Conservation (phyloP, 2,888 invertebrate genomes). For the Lepidocyrtinus sp. region DNA sequence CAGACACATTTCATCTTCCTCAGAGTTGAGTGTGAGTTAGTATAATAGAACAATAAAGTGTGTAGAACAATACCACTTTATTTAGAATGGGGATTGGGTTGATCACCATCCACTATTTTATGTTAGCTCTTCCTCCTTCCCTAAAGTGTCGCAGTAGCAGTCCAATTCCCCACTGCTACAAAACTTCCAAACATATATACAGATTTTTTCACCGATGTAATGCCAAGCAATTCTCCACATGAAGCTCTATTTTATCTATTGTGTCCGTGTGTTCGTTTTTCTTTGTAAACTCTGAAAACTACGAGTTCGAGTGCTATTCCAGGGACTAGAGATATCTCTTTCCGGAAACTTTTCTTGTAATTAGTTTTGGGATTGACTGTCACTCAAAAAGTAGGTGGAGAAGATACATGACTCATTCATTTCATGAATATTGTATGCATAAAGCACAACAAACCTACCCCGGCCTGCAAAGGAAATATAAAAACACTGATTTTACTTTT, state of each 20-base stretch:
- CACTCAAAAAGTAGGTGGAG: conserved; percentile 31
- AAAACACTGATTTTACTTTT: conserved; percentile 2
- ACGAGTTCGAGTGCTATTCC: too few relatives aligned
- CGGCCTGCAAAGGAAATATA: neutral
- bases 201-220: too few relatives aligned
- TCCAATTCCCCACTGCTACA: neutral
- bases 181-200: too few relatives aligned
- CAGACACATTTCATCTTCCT: too few relatives aligned
- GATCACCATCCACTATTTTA: neutral
- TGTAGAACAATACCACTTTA: neutral
- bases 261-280: neutral
- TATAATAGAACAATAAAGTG: neutral
- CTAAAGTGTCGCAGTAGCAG: conserved; percentile 7
- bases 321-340: neutral
- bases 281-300: neutral
- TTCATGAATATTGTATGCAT: neutral
- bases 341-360: conserved; percentile 27
- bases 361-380: conserved; percentile 58
- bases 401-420: neutral
- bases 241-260: too few relatives aligned
- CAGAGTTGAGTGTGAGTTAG: neutral
- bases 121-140: neutral
- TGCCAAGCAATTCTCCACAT: too few relatives aligned
- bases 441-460: neutral
- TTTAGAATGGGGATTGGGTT: neutral